Evolutionary conservation across 1,140 invertebrate genomes (phyloP), one percentile per base, ranked within the genome.

Genomic region (Scaptodrosophila lebanonensis): DNA sequence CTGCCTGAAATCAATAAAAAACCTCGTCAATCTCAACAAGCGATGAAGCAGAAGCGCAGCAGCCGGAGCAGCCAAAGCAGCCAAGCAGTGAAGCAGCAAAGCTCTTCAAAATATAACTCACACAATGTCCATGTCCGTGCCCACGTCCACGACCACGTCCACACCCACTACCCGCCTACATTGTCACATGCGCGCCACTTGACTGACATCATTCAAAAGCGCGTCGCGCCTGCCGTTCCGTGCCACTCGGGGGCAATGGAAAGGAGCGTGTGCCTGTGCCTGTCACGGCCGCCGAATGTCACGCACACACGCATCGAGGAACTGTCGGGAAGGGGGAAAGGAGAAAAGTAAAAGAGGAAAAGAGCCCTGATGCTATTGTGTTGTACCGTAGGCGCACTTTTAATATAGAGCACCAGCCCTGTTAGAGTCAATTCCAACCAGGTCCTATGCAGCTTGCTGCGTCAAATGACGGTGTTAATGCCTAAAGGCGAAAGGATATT

Each of bases 271-370:
- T 5, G 15, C 27, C 6, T 43, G 50, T 49, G 27, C 52, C 49
- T 71, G 66, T 77, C 68, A 79, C 54, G 52, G 73, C 56, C 73
- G 73, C 56, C 68, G 68, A 79, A 68, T 77, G 73, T 77, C 73
- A 77, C 68, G 73, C 68, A 68, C 68, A 77, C n/a, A n/a, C 59
- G 22, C 59, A 51, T 68, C 64, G 61, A 77, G 72, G 79, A 75
- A 54, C 68, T 56, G 66, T 63, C 61, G 64, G 51, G 18, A 36
- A 18, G 56, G 58, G 51, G 48, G 44, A 4, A 7, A 16, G 13
- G 12, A 2, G 15, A 15, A 0, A n/a, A n/a, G n/a, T n/a, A n/a
- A 7, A 7, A 15, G 29, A 8, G 39, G 15, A 8, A 18, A 36
- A 8, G 13, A n/a, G 42, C 1, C 7, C 5, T 25, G 15, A 4